Conservation (phyloP, 2,113 vertebrate genomes). For the Cacatua alba region DNA sequence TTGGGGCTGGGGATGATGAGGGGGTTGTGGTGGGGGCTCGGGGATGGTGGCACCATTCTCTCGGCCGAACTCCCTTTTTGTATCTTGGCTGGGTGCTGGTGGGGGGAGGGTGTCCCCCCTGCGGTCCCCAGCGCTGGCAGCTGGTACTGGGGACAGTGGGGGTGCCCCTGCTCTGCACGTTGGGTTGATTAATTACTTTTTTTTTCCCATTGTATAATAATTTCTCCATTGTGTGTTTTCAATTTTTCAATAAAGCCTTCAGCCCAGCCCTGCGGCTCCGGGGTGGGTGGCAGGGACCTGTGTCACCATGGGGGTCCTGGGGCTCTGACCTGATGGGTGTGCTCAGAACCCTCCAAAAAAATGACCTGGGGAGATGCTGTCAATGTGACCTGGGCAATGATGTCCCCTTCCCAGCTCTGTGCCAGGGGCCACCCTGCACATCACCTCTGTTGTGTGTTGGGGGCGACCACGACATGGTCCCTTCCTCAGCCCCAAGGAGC, state of each 20-base stretch:
- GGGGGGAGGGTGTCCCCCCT: neutral
- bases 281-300: neutral
- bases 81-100: neutral
- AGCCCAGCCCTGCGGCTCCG: neutral
- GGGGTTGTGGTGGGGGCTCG: neutral
- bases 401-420: neutral
- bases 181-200: neutral
- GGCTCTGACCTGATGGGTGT: neutral
- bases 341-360: neutral
- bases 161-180: neutral
- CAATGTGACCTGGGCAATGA: rapidly evolving
- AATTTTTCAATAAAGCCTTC: constrained; percentile 82
- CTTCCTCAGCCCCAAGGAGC: rapidly evolving
- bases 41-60: neutral
- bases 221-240: constrained; percentile 45
- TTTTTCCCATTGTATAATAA: constrained; percentile 63
- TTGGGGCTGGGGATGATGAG: neutral
- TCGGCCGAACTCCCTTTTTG: neutral
- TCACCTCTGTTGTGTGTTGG: neutral
- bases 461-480: too few relatives aligned
- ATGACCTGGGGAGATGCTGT: neutral
- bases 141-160: neutral
- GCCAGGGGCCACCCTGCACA: rapidly evolving
- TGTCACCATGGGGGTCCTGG: neutral
- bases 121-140: rapidly evolving